Conservation (phyloP, 2,797 vertebrate species). For the Coregonus ussuriensis region DNA sequence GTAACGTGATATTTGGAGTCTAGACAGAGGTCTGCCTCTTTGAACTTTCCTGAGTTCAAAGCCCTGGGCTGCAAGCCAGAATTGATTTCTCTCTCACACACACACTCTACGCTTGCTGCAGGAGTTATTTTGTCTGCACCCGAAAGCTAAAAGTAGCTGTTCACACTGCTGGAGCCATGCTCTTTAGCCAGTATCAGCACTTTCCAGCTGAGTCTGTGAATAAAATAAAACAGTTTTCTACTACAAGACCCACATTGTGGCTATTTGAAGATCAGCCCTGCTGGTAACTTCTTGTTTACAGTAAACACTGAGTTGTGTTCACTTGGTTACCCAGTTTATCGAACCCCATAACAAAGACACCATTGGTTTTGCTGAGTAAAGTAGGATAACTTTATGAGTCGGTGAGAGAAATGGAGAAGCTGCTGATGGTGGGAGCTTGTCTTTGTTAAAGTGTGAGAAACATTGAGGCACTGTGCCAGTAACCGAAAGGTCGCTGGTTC, state of each 20-base stretch:
- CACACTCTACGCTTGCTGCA: background rate
- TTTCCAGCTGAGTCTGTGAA: background rate
- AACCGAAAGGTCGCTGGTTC: too few species aligned
- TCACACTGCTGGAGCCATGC: background rate
- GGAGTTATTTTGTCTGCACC: background rate
- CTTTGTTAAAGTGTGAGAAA: conserved; percentile 50
- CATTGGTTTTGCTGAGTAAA: conserved; percentile 62
- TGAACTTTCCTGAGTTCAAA: conserved; percentile 65
- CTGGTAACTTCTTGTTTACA: conserved; percentile 27
- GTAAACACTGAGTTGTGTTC: conserved; percentile 53
- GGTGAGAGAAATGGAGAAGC: conserved; percentile 1
- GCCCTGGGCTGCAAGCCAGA: conserved; percentile 46
- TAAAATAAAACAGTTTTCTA: background rate
- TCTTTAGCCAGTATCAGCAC: background rate
- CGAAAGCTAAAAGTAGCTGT: background rate
- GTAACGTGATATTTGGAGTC: conserved; percentile 50
- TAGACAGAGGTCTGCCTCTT: conserved; percentile 59
- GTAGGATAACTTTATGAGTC: conserved; percentile 51
- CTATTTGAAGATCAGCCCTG: conserved; percentile 13
- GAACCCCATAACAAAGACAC: conserved; percentile 48
- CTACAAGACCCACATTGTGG: background rate
- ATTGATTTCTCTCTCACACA: background rate
- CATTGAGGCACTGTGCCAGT: conserved; percentile 3
- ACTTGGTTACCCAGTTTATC: conserved; percentile 38
- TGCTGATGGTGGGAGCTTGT: conserved; percentile 30